These are phyloP conservation scores for Empis livida DNA, from an alignment of 2,888 invertebrate genomes.

Conservation along the genomic window DNA sequence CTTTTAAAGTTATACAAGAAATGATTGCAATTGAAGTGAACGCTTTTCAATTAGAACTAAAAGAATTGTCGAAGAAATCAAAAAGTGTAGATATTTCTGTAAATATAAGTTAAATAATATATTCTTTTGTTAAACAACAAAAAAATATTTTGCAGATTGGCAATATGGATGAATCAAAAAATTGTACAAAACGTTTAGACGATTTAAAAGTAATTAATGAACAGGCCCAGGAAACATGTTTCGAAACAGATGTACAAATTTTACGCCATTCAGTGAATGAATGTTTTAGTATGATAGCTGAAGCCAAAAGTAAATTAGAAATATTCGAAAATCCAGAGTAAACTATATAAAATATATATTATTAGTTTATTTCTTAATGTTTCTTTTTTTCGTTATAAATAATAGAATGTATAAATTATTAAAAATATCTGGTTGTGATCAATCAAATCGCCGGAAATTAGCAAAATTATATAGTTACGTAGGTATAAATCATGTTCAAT, in stretches of 20 bases:
- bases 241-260: conserved; percentile 46
- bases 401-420: conserved; percentile 25
- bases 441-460: conserved; percentile 41
- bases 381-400: too few relatives aligned
- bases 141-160: conserved; percentile 32
- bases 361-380: too few relatives aligned
- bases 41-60: conserved; percentile 51
- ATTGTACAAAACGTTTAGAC: conserved; percentile 39
- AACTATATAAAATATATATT: too few relatives aligned
- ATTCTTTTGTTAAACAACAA: too few relatives aligned
- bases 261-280: conserved; percentile 38
- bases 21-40: conserved; percentile 52
- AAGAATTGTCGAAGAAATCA: conserved; percentile 44
- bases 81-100: conserved; percentile 36
- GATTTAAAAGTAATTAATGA: conserved; percentile 46
- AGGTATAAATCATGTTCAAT: conserved; percentile 61
- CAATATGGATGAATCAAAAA: conserved; percentile 42
- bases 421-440: conserved; percentile 23
- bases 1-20: conserved; percentile 37
- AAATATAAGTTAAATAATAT: conserved; percentile 18
- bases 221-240: conserved; percentile 49
- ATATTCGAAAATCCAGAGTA: conserved; percentile 30
- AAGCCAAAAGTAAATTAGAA: conserved; percentile 30
- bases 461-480: conserved; percentile 54
- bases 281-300: conserved; percentile 32